phyloP scores from a whole-genome alignment of 2,797 vertebrate species.

The Oreochromis grahami region DNA sequence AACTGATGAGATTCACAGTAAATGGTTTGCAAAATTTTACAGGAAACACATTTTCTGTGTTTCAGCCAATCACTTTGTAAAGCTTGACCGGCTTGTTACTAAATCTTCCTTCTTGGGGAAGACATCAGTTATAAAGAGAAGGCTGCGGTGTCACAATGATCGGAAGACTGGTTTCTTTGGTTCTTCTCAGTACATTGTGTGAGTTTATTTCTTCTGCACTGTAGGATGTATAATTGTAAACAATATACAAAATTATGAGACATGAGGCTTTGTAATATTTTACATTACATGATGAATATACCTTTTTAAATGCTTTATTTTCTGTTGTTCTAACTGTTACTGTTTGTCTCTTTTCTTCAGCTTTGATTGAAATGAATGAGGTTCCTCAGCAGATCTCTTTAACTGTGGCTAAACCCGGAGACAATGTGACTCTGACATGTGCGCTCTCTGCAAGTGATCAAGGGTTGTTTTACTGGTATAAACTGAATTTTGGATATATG shows the following conservation, averaged over 20 bases:
- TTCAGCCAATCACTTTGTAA: conserved; percentile 37
- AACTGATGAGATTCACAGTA: background rate
- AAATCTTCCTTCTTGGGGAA: conserved; percentile 5
- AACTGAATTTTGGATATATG: background rate
- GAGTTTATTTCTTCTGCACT: background rate
- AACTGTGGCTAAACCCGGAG: background rate
- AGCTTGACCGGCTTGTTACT: background rate
- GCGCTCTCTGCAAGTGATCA: rapidly evolving
- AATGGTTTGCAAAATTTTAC: background rate
- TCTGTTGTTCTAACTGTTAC: background rate
- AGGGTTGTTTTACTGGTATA: conserved; percentile 6
- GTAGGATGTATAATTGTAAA: background rate
- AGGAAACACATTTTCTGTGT: background rate
- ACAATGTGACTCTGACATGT: background rate
- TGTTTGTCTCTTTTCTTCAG: background rate
- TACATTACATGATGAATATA: background rate
- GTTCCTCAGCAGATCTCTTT: background rate
- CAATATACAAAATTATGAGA: background rate
- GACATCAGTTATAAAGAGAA: conserved; percentile 4
- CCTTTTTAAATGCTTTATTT: background rate
- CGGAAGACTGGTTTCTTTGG: background rate
- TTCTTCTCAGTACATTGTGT: conserved; percentile 20
- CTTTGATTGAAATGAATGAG: background rate
- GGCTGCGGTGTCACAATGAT: conserved; percentile 7
- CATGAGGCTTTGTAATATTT: background rate